These are phyloP conservation scores for Sparidentex hasta DNA, from an alignment of 2,797 vertebrate species.

Conservation along the genomic window DNA sequence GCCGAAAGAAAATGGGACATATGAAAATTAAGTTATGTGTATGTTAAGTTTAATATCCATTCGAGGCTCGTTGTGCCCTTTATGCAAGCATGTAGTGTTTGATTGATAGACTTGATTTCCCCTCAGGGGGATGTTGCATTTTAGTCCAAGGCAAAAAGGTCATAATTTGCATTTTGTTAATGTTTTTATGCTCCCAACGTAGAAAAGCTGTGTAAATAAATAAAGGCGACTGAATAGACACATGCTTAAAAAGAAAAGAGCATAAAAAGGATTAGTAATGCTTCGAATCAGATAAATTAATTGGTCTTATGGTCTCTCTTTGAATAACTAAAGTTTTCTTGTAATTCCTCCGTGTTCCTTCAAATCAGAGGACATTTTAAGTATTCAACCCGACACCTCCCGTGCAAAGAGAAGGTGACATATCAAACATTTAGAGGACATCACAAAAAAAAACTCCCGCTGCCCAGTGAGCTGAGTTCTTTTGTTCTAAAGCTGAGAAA, in stretches of 20 bases:
- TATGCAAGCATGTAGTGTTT: slow-evolving; percentile 54
- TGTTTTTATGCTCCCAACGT: slow-evolving; percentile 44
- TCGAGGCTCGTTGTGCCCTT: slow-evolving; percentile 57
- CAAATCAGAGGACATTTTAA: slow-evolving; percentile 22
- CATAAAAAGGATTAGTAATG: slow-evolving; percentile 6
- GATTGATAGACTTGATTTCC: slow-evolving; percentile 67
- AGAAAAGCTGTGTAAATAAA: slow-evolving; percentile 48
- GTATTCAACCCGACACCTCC: slow-evolving; percentile 47
- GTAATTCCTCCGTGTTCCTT: background rate
- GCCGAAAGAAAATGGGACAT: slow-evolving; percentile 48
- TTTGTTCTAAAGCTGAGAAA: slow-evolving; percentile 74
- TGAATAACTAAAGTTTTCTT: background rate
- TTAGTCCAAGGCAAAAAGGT: slow-evolving; percentile 71
- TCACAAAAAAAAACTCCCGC: slow-evolving; percentile 56
- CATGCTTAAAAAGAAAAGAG: slow-evolving; percentile 3
- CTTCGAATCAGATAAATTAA: background rate
- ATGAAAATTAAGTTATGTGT: slow-evolving; percentile 60
- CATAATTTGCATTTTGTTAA: slow-evolving; percentile 76
- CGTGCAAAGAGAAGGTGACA: slow-evolving; percentile 62
- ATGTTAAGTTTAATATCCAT: slow-evolving; percentile 66
- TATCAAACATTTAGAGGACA: slow-evolving; percentile 71
- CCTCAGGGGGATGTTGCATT: slow-evolving; percentile 50
- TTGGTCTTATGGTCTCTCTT: background rate
- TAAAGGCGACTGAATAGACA: slow-evolving; percentile 28
- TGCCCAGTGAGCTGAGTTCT: slow-evolving; percentile 67